A percentile compares a stretch with the other conserved stretches of the same genome.
These are phyloP conservation scores for Saiga tatarica DNA, from an alignment of 2,113 vertebrate genomes.

Conservation along the genomic window DNA sequence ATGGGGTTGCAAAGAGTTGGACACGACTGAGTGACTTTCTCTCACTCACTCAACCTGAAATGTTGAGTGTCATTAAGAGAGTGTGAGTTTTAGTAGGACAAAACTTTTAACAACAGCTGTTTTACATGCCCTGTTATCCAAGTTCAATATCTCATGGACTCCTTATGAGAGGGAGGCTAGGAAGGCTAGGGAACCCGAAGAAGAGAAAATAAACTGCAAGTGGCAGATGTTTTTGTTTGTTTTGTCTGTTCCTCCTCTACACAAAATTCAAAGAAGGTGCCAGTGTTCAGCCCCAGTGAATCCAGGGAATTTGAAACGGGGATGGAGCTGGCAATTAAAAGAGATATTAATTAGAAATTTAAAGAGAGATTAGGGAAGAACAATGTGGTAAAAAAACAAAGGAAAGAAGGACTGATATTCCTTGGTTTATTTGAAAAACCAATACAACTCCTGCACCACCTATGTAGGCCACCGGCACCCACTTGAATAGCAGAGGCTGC, in stretches of 20 bases:
- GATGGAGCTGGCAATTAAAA: too few species aligned
- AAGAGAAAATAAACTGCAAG: not conserved
- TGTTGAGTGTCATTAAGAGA: not conserved
- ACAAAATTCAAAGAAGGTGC: not conserved
- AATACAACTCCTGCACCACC: too few species aligned
- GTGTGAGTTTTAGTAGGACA: not conserved
- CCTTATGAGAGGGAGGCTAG: not conserved
- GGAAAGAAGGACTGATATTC: too few species aligned
- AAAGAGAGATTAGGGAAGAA: too few species aligned
- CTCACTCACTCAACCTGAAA: not conserved
- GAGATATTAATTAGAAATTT: too few species aligned
- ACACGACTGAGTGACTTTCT: not conserved
- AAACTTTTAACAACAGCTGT: too few species aligned
- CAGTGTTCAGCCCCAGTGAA: too few species aligned
- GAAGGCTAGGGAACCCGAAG: not conserved
- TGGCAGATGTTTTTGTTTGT: not conserved
- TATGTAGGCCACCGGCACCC: too few species aligned
- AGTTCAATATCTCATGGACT: not conserved
- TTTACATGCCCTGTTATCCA: not conserved
- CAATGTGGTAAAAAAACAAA: too few species aligned
- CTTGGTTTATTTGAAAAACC: too few species aligned
- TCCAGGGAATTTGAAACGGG: too few species aligned
- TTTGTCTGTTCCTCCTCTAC: not conserved
- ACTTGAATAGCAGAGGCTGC: too few species aligned
- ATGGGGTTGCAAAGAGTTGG: not conserved